Conservation (phyloP, 2,797 vertebrate species). For the Halcyon chelicuti region DNA sequence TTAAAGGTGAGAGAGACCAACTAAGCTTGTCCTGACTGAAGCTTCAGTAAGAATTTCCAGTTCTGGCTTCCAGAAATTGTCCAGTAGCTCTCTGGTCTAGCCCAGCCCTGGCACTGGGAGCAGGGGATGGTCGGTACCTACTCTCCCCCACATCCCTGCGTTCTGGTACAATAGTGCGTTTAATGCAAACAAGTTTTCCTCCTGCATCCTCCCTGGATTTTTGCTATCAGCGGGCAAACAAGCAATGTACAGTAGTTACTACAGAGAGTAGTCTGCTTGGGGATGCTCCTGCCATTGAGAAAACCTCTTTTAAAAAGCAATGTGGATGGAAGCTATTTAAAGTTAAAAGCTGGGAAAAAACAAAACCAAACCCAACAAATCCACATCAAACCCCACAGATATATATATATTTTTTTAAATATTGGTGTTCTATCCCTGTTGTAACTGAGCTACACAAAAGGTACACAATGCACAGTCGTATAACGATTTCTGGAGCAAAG, state of each 20-base stretch:
- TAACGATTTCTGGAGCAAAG: neutral
- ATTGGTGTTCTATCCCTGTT: neutral
- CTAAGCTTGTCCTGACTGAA: neutral
- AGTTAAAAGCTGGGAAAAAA: neutral
- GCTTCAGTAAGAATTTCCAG: neutral
- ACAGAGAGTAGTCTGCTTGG: neutral
- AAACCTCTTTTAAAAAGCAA: neutral
- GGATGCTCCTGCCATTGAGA: neutral
- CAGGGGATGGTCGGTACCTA: neutral
- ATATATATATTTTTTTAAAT: neutral
- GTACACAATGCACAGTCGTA: neutral
- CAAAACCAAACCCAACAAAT: neutral
- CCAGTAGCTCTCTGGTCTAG: neutral
- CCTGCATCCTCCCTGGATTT: neutral
- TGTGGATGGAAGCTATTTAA: neutral
- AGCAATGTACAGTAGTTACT: neutral
- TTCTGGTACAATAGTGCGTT: neutral
- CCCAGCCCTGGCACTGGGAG: accelerated
- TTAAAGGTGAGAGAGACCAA: neutral
- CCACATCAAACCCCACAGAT: neutral
- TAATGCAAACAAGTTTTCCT: neutral
- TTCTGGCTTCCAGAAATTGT: neutral
- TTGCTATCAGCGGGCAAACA: neutral
- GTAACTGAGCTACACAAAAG: neutral
- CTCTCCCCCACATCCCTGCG: neutral